phyloP scores from a whole-genome alignment of 2,888 invertebrate genomes.

The Lutraria lutraria region DNA sequence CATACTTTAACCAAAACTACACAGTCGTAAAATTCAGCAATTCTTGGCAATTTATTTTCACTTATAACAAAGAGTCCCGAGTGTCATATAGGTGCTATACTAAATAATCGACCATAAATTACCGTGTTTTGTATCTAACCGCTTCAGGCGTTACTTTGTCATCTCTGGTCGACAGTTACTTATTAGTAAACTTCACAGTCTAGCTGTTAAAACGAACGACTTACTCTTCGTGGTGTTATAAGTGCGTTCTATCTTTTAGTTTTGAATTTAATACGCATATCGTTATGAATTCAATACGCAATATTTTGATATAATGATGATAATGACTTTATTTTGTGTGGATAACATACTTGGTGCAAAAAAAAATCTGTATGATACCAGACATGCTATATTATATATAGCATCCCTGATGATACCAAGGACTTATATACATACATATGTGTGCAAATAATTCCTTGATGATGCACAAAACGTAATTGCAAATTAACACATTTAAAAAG shows the following conservation, averaged over 20 bases:
- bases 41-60: constrained; percentile 12
- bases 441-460: no score
- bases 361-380: no score
- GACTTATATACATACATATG: no score
- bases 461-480: no score
- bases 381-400: no score
- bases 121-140: constrained; percentile 2
- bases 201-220: constrained; percentile 31
- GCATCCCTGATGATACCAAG: no score
- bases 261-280: not conserved
- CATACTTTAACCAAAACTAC: not conserved
- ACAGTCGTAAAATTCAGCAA: not conserved
- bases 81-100: constrained; percentile 39
- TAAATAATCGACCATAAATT: constrained; percentile 37
- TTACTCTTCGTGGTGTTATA: constrained; percentile 16
- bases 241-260: constrained; percentile 2
- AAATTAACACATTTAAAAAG: no score
- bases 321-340: no score
- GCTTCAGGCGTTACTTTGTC: constrained; percentile 9
- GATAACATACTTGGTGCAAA: no score
- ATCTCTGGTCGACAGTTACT: not conserved
- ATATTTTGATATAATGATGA: no score
- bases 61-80: constrained; percentile 10
- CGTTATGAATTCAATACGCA: not conserved
- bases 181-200: constrained; percentile 33